These are phyloP conservation scores for Cryptotis parvus DNA, from an alignment of 2,113 vertebrate species.

Conservation along the genomic window DNA sequence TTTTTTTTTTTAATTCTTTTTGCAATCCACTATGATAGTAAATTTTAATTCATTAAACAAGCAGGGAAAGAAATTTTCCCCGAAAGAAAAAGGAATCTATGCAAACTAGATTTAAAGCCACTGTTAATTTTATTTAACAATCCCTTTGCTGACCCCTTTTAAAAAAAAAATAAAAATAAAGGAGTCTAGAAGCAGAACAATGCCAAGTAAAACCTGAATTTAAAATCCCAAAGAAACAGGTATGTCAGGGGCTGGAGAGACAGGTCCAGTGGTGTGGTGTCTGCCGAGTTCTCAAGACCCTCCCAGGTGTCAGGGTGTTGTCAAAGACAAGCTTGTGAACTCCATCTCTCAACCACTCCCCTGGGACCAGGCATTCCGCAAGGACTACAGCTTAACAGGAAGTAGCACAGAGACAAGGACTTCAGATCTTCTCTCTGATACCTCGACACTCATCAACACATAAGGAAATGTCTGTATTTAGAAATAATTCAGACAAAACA, in stretches of 20 bases:
- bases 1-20: not conserved
- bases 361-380: not conserved
- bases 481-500: conserved; percentile 55
- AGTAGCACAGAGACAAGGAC: conserved; percentile 22
- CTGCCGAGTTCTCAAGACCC: too few relatives aligned
- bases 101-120: conserved; percentile 40
- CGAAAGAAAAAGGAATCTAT: too few relatives aligned
- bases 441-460: conserved; percentile 35
- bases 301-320: not conserved
- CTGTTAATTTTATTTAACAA: conserved; percentile 13
- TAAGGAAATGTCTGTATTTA: conserved; percentile 21
- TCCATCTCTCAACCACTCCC: conserved; percentile 48
- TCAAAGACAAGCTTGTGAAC: conserved; percentile 47
- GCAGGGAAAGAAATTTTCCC: conserved; percentile 47
- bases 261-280: too few relatives aligned
- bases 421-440: conserved; percentile 45
- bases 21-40: conserved; percentile 28
- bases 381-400: conserved; percentile 23
- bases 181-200: too few relatives aligned
- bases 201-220: too few relatives aligned
- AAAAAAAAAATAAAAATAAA: too few relatives aligned
- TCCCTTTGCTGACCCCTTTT: conserved; percentile 12
- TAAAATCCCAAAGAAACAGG: too few relatives aligned
- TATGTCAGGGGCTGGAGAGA: too few relatives aligned
- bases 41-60: conserved; percentile 22